Evolutionary conservation across 2,888 invertebrate genomes (phyloP), one percentile per base, ranked within the genome.

Genomic region (Rhogogaster chlorosoma): DNA sequence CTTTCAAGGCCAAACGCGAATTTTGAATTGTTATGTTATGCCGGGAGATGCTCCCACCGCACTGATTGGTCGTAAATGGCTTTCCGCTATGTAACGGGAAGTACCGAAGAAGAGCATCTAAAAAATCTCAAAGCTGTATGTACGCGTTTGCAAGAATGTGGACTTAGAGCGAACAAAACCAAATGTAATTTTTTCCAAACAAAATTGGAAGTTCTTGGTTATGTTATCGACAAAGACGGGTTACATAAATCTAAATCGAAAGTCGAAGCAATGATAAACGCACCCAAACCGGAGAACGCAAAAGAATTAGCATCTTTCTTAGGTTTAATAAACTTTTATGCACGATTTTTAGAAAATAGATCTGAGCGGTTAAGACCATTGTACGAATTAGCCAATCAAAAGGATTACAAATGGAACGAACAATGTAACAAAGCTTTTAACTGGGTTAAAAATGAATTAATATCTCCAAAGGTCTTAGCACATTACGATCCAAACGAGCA

Each of bases 241-340:
- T n/a, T n/a, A n/a, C n/a, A n/a, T n/a, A n/a, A n/a, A n/a, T n/a
- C n/a, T n/a, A 53, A 75, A 9, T 80, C 85, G 15, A 90, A 89
- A 85, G 82, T 89, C 1, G 15, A 85, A 22, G 87, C 86, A 18
- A 89, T 90, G 38, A 0, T 85, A 18, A 85, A 87, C 9, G 87
- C 88, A 10, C 88, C 87, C 38, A 36, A 32, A 49, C 89, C 89
- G n/a, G 83, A 61, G 22, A 86, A 88, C 85, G 83, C 84, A 1
- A 85, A 86, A 42, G 84, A 88, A 77, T 77, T 89, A 26, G 86
- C 85, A 75, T 87, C 88, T 70, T 89, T 90, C 84, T 83, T 88
- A 18, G 90, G 90, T 9, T 45, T 89, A 32, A 83, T 90, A n/a
- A 91, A 91, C 84, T 93, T 91, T 86, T 92, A 92, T 85, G 86